A percentile compares a stretch with the other conserved stretches of the same genome.
These are phyloP conservation scores for Dryomyza anilis DNA, from an alignment of 2,888 invertebrate species.

Conservation along the genomic window DNA sequence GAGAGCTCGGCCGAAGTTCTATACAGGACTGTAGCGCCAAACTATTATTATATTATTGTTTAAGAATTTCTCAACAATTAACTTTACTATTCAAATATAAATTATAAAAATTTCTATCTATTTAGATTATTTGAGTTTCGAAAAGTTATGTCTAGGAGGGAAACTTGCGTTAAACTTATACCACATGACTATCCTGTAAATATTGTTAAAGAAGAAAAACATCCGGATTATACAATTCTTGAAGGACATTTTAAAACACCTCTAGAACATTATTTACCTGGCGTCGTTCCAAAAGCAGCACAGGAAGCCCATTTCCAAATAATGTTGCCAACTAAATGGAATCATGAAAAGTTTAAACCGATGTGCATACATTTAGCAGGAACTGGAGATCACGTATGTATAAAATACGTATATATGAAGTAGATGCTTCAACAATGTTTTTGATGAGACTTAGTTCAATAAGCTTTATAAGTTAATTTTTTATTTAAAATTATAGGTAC, in stretches of 20 bases:
- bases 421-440: neutral
- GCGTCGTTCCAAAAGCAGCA: slow-evolving; percentile 82
- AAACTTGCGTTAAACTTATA: slow-evolving; percentile 80
- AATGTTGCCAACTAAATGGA: slow-evolving; percentile 82
- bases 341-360: slow-evolving; percentile 71
- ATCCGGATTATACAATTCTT: slow-evolving; percentile 74
- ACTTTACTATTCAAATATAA: too few relatives aligned
- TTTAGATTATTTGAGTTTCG: slow-evolving; percentile 89
- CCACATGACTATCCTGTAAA: slow-evolving; percentile 82
- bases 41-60: too few relatives aligned
- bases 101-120: too few relatives aligned
- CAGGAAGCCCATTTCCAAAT: slow-evolving; percentile 85
- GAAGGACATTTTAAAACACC: slow-evolving; percentile 91
- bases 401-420: slow-evolving; percentile 34
- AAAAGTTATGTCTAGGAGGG: slow-evolving; percentile 83
- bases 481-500: too few relatives aligned
- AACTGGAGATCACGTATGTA: slow-evolving; percentile 85
- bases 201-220: slow-evolving; percentile 81
- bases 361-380: slow-evolving; percentile 95
- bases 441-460: too few relatives aligned
- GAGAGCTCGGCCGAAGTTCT: too few relatives aligned
- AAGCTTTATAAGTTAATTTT: too few relatives aligned
- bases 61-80: too few relatives aligned
- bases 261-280: slow-evolving; percentile 80
- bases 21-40: too few relatives aligned